Evolutionary conservation across 1,140 invertebrate genomes (phyloP).

Genomic region (Trachymyrmex cornetzi): DNA sequence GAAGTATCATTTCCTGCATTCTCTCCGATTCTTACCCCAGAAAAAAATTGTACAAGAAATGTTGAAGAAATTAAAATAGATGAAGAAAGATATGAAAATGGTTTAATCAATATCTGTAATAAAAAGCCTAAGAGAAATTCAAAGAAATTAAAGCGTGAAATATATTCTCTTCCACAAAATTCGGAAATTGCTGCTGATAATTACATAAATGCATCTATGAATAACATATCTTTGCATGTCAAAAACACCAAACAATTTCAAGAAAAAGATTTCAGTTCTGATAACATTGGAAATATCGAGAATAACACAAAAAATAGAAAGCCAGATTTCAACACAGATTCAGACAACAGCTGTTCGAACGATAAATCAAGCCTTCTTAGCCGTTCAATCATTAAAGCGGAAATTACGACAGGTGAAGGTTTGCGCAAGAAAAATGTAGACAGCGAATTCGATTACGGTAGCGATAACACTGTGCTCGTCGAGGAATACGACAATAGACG

Average conservation of each 20-base stretch:
- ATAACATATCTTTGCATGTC: background rate
- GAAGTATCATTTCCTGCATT: background rate
- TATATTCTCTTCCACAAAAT: background rate
- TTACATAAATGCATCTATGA: background rate
- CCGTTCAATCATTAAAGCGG: background rate
- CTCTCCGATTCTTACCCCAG: background rate
- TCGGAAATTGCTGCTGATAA: background rate
- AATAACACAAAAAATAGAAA: background rate
- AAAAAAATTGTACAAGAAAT: background rate
- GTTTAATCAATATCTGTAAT: background rate
- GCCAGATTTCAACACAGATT: background rate
- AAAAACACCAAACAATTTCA: background rate
- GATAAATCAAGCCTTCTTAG: background rate
- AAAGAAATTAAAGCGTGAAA: background rate
- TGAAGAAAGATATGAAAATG: background rate
- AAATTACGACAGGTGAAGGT: background rate
- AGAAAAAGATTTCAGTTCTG: background rate
- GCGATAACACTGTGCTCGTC: constrained; percentile 49
- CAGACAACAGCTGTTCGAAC: background rate
- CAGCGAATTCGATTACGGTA: constrained; percentile 58
- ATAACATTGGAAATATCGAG: constrained; percentile 20
- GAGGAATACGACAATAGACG: background rate
- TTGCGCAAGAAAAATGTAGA: constrained; percentile 45
- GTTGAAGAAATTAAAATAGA: background rate
- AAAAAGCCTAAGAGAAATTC: background rate